Evolutionary conservation across 2,797 vertebrate species (phyloP), one percentile per base, ranked within the genome.

Genomic region (Champsocephalus gunnari): DNA sequence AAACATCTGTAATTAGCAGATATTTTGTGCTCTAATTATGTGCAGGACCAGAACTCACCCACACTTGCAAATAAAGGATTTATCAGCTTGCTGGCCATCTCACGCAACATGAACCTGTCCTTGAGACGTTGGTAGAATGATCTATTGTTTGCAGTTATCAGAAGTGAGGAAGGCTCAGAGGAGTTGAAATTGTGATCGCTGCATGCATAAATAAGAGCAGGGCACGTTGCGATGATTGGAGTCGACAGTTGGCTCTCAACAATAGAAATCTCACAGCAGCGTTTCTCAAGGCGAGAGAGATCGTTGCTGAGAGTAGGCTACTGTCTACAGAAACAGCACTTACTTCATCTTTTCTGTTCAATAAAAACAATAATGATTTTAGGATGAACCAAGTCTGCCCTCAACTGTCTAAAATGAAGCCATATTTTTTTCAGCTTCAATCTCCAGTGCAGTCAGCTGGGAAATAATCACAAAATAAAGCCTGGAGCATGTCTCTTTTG

Each of bases 231-330:
- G 49, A 53, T 77, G 12, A 81, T 71, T 51, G 5, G 3, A 21
- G 16, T 43, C 62, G 83, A 67, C 81, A 72, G 41, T 54, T 71
- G 51, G n/a, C 45, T 70, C 49, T 32, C 12, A 0, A 51, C 49
- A 53, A 75, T 63, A 67, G 24, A 59, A 38, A 73, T 66, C 44
- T 67, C 64, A 7, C 47, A 71, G 5, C 63, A 72, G 56, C 0
- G 11, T 34, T 51, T 48, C 71, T 58, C 3, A 19, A 69, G 43
- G 58, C 49, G 0, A 51, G 53, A 1, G 60, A 1, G 60, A 58
- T 17, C 0, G 50, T 2, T 34, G 55, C 53, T 38, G 54, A 32
- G 32, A 50, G 0, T 50, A 19, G 14, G 21, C 2, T 41, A 38
- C 34, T 9, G 21, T 56, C 19, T 34, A 28, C 45, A 9, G 21